Evolutionary conservation across 1,140 invertebrate species (phyloP).

Genomic region (Aphelinus certus): DNA sequence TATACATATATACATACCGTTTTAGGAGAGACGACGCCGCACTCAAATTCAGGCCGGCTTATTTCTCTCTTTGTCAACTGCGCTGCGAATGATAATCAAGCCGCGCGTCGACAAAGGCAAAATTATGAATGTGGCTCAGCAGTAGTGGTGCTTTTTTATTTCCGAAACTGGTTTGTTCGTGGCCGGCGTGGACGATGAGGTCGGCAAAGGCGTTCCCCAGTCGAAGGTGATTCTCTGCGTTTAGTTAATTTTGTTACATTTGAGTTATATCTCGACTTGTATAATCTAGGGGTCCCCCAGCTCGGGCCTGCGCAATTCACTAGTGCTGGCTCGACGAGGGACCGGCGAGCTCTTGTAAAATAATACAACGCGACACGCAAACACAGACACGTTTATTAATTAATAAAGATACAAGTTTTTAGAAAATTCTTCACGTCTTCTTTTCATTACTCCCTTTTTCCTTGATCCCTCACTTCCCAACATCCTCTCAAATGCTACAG

Average conservation of each 20-base stretch:
- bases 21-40: no score
- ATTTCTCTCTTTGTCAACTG: no score
- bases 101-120: no score
- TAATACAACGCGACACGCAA: slow-evolving; percentile 56
- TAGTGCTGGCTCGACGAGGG: neutral
- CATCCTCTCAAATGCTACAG: no score
- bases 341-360: slow-evolving; percentile 60
- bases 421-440: slow-evolving; percentile 49
- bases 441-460: neutral
- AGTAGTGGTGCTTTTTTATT: neutral
- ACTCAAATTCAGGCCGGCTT: no score
- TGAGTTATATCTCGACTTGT: slow-evolving; percentile 62
- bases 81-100: no score
- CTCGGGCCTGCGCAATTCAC: neutral
- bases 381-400: slow-evolving; percentile 65
- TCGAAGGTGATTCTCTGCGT: slow-evolving; percentile 57
- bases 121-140: no score
- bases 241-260: slow-evolving; percentile 67
- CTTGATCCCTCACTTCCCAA: no score
- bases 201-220: slow-evolving; percentile 43
- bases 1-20: no score
- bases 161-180: slow-evolving; percentile 30
- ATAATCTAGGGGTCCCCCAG: slow-evolving; percentile 35
- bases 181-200: slow-evolving; percentile 25
- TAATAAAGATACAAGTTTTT: slow-evolving; percentile 67